Percentiles rank a stretch among this genome's conserved stretches.
Evolutionary conservation across 2,113 vertebrate species (phyloP).

Genomic region (Mesoclemmys tuberculata): DNA sequence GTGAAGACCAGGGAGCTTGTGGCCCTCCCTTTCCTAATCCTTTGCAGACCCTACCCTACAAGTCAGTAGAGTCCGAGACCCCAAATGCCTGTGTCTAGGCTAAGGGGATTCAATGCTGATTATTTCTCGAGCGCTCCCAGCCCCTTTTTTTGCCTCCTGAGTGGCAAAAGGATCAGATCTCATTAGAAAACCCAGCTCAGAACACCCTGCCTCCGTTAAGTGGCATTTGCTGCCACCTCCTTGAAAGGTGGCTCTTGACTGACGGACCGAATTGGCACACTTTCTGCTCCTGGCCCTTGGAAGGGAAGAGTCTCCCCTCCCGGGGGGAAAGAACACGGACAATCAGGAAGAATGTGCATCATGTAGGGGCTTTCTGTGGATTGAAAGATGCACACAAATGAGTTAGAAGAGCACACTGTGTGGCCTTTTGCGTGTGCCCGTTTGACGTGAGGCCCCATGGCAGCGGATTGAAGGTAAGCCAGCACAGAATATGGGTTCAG

Average conservation of each 20-base stretch:
- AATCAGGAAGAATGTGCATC: not conserved
- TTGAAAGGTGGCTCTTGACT: not conserved
- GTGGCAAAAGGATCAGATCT: accelerated
- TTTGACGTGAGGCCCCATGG: accelerated
- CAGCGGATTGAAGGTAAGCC: not conserved
- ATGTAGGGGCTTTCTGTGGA: not conserved
- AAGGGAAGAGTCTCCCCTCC: not conserved
- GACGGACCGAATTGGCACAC: not conserved
- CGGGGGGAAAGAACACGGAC: not conserved
- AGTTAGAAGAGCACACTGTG: not conserved
- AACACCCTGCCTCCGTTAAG: not conserved
- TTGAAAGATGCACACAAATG: not conserved
- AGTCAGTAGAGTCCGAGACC: not conserved
- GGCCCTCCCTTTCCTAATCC: not conserved
- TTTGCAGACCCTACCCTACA: not conserved
- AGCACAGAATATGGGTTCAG: not conserved
- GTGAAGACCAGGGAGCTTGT: not conserved
- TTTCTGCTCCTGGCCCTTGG: not conserved
- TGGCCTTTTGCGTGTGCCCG: not conserved
- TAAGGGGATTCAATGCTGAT: not conserved
- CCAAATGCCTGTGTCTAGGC: not conserved
- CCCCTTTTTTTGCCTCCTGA: not conserved
- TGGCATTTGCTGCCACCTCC: not conserved
- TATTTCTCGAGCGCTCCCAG: not conserved
- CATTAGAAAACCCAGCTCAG: not conserved